Base-by-base conservation (phyloP, 2,797 vertebrate species). In the Hylomyscus alleni region DNA sequence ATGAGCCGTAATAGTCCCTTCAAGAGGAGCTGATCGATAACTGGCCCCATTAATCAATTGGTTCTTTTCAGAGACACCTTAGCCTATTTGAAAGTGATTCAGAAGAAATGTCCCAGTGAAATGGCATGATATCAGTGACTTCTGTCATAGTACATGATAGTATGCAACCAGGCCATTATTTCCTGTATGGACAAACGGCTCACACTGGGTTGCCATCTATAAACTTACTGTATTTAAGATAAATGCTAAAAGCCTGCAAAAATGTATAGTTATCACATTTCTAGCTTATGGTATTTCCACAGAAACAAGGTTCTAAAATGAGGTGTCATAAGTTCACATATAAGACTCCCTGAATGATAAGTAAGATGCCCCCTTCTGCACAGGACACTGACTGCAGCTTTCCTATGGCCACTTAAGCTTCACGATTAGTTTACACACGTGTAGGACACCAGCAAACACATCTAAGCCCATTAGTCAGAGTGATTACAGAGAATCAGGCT, bases 181-280 rank as follows among this genome's bases (percentile, higher is more conserved):
- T 88, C 8, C 24, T 34, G 11, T 20, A 17, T 31, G 44, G 44
- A 50, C 20, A 60, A 60, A 10, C 75, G 11, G 37, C n/a, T 67
- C 47, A 3, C 10, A 60, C 3, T 13, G 44, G 29, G 20, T 24
- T 31, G 19, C 17, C 37, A 73, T 9, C 34, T 20, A 72, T 29
- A 29, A 2, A 62, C 13, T 75, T 73, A 58, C 10, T 50, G 19
- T 54, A 54, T 34, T 52, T 24, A 26, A 20, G n/a, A 76, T 72
- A 81, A 22, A 72, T 85, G 31, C 60, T 96, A 81, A 65, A 58
- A 77, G n/a, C 26, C 29, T 88, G 44, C 3, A 84, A 80, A 92
- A 40, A 65, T 58, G 75, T 77, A 91, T 14, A 58, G 12, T 54
- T 47, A 26, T 72, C 15, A 40, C 15, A 50, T 13, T 31, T 90